Base-by-base conservation (phyloP, 2,797 vertebrate species). In the Rousettus madagascariensis region DNA sequence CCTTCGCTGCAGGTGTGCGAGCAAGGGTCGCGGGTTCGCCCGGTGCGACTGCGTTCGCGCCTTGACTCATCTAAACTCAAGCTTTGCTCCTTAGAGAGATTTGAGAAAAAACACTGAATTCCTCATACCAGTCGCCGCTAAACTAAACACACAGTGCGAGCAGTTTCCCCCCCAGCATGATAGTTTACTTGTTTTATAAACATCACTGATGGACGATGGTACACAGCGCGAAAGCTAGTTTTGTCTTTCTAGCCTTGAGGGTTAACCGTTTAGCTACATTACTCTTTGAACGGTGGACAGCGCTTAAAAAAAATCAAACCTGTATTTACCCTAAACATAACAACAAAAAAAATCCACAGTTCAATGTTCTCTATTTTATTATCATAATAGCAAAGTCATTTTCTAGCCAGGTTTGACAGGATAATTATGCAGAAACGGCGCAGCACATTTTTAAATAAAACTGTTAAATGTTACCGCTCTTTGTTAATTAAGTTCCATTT, bases 131-230 rank as follows among this genome's bases (percentile, higher is more conserved):
- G 68, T 9, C 38, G 43, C 66, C 46, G 66, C 80, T 57, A 57
- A 51, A 36, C 43, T 5, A 22, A 65, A 17, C 33, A 3, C 24
- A 3, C 3, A 9, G 15, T 15, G 0, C 0, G 10, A 49, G 51
- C 22, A 2, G 63, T 19, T 10, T 63, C 46, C 6, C 22, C 17
- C 28, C 12, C 38, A 38, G 38, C 38, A 4, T 38, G 38, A 1
- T 43, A 0, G 13, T 3, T 17, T n/a, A 5, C 55, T 49, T 26
- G 5, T 7, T 13, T 43, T 19, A 77, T 12, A 4, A 17, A 1
- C 2, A 24, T 83, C 20, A 11, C 51, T 26, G 5, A 22, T 1
- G 33, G n/a, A 6, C 68, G 55, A 10, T 3, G 2, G 9, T 5
- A 7, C 2, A 19, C 8, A 2, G 55, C 28, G 9, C 2, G 80